Evolutionary conservation across 2,888 invertebrate species (phyloP), one percentile per base, ranked within the genome.

Genomic region (Ophion slaviceki): DNA sequence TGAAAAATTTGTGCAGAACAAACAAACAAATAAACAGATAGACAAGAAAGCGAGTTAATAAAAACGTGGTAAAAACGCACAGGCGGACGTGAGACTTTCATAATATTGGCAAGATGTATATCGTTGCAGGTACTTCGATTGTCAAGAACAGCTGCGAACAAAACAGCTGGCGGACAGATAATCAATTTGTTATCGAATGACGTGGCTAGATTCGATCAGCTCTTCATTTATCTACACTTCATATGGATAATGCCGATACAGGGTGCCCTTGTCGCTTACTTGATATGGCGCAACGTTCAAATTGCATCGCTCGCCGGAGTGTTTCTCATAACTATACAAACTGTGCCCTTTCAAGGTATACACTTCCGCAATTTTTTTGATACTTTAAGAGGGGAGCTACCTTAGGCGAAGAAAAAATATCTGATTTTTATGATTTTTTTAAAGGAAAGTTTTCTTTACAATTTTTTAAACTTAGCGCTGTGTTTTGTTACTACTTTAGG

Each of bases 121-220:
- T 40, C 40, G 0, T 24, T 32, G n/a, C 82, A 94, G 93, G 94
- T 95, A 24, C 91, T 96, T 61, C 93, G 94, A 28, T 90, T 96
- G 62, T 93, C 93, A 24, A 89, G 89, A 76, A 88, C 89, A 32
- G 89, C 91, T 28, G 94, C 86, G 87, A 87, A 90, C 76, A 88
- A 91, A 47, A 92, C 91, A 4, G 91, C 92, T 94, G 93, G 97
- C 88, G 98, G 98, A 0, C 97, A 97, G 93, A 96, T 98, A 89
- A 96, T 98, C 70, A 98, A 98, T 93, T 94, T 98, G 81, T 95
- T 98, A 94, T 97, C 98, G 0, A 98, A 98, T 90, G 98, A 98
- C 92, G 97, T 98, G 2, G 96, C 96, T 89, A 95, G 97, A 87
- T 97, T 98, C 92, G 98, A 98, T 91, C 94, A 96, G 93, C 96